Evolutionary conservation across 2,113 vertebrate genomes (phyloP).

Genomic region (Pogona vitticeps): DNA sequence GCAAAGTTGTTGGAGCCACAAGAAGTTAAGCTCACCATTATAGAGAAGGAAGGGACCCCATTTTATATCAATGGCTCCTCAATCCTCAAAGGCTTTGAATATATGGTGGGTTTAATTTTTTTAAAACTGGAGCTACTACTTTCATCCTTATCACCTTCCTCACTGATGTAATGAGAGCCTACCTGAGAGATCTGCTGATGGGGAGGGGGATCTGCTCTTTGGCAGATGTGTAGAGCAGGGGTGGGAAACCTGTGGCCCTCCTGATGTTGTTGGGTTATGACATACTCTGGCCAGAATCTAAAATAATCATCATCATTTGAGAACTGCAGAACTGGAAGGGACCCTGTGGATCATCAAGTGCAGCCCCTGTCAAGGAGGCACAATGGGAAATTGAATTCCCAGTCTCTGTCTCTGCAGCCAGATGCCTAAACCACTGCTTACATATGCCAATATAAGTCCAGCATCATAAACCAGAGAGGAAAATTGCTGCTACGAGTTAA

Average conservation of each 20-base stretch:
- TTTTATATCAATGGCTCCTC: conserved; percentile 82
- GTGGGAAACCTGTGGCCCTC: background rate
- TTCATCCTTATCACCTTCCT: background rate
- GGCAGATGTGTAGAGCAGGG: background rate
- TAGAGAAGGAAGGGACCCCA: conserved; percentile 72
- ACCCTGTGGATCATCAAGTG: no score
- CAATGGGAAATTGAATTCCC: no score
- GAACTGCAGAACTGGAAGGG: no score
- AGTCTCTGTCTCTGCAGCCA: no score
- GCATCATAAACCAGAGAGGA: no score
- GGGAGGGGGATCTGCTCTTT: background rate
- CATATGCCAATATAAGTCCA: no score
- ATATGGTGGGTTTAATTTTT: conserved; percentile 78
- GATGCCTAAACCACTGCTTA: no score
- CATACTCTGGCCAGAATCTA: no score
- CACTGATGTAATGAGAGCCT: background rate
- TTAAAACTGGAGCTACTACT: background rate
- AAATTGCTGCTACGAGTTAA: no score
- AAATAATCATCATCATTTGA: no score
- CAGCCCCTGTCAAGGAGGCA: no score
- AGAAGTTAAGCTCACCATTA: conserved; percentile 79
- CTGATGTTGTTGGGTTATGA: background rate
- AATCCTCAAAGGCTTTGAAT: conserved; percentile 80
- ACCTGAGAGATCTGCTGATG: background rate
- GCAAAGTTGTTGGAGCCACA: conserved; percentile 67